phyloP scores from a whole-genome alignment of 2,113 vertebrate species.

The Mellivora capensis region DNA sequence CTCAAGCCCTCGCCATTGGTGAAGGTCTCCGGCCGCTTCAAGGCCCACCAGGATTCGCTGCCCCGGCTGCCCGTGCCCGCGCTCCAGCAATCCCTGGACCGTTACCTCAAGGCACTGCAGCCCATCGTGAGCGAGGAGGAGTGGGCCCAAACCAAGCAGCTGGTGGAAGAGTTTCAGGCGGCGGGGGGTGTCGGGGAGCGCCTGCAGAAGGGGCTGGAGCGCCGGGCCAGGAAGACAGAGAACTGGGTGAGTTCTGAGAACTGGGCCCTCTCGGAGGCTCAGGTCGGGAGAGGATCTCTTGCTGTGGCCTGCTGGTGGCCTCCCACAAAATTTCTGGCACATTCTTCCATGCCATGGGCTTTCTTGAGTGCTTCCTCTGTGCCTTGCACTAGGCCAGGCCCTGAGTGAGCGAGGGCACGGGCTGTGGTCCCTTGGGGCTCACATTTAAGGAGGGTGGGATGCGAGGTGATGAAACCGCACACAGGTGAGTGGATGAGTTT shows the following conservation, averaged over 20 bases:
- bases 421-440: background rate
- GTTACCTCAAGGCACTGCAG: slow-evolving; percentile 89
- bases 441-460: background rate
- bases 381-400: background rate
- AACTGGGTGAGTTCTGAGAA: slow-evolving; percentile 91
- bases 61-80: slow-evolving; percentile 91
- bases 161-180: slow-evolving; percentile 89
- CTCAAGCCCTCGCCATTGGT: slow-evolving; percentile 86
- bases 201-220: slow-evolving; percentile 92
- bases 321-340: background rate
- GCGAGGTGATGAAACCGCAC: background rate
- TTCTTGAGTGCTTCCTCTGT: background rate
- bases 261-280: background rate
- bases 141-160: slow-evolving; percentile 84
- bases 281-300: background rate
- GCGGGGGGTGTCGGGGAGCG: slow-evolving; percentile 89
- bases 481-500: background rate
- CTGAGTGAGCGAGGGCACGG: background rate
- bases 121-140: slow-evolving; percentile 92
- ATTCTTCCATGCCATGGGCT: fast-evolving
- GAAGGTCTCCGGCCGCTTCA: slow-evolving; percentile 86
- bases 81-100: slow-evolving; percentile 92
- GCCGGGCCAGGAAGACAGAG: slow-evolving; percentile 85
- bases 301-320: background rate
- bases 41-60: slow-evolving; percentile 90